Percentiles rank a stretch among this genome's conserved stretches.
phyloP scores from a whole-genome alignment of 1,140 invertebrate species.

The Drosophila ananassae region DNA sequence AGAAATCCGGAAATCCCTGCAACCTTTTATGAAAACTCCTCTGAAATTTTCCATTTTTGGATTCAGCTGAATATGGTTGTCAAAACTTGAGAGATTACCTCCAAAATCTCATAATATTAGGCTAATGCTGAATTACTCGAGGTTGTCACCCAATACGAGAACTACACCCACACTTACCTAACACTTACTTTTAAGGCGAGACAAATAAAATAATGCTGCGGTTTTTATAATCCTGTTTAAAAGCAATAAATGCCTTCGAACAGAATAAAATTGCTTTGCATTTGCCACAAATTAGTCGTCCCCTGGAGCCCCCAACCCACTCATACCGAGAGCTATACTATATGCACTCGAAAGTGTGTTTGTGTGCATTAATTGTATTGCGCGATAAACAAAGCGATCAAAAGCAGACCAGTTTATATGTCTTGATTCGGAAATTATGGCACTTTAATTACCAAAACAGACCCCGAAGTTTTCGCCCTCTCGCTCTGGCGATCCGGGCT shows the following conservation, averaged over 20 bases:
- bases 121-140: conserved; percentile 2
- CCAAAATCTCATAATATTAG: not conserved
- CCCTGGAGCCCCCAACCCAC: not conserved
- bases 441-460: conserved; percentile 73
- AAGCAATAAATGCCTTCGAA: conserved; percentile 30
- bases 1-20: not conserved
- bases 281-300: conserved; percentile 46
- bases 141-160: not conserved
- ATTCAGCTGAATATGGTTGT: not conserved
- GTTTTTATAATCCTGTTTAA: conserved; percentile 35
- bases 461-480: conserved; percentile 14
- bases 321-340: not conserved
- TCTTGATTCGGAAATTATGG: conserved; percentile 59
- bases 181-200: conserved; percentile 10
- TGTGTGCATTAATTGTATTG: conserved; percentile 52
- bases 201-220: conserved; percentile 26
- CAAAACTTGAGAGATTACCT: conserved; percentile 3
- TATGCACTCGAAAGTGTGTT: conserved; percentile 1
- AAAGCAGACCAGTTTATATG: conserved; percentile 64
- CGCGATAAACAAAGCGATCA: conserved; percentile 58
- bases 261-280: conserved; percentile 44
- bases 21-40: not conserved
- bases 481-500: conserved; percentile 3
- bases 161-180: not conserved
- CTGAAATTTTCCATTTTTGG: not conserved